phyloP scores from a whole-genome alignment of 2,113 vertebrate species.

The Cebidichthys violaceus region DNA sequence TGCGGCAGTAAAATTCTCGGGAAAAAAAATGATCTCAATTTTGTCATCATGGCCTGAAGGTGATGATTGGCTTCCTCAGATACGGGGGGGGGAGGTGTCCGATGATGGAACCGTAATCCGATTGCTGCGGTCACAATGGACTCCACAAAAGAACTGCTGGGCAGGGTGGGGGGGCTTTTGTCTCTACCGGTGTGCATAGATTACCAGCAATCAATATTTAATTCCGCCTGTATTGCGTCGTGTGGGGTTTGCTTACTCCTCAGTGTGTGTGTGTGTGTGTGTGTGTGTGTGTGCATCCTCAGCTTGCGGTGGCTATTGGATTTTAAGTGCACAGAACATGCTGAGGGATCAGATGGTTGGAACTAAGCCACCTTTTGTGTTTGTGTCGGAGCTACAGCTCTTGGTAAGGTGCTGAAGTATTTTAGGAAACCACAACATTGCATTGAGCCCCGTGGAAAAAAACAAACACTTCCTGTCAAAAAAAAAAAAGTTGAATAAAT shows the following conservation, averaged over 20 bases:
- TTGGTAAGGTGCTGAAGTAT: slow-evolving; percentile 49
- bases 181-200: slow-evolving; percentile 49
- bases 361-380: slow-evolving; percentile 3
- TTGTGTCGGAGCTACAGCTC: slow-evolving; percentile 13
- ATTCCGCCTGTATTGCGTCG: slow-evolving; percentile 53
- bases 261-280: slow-evolving; percentile 1
- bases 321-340: slow-evolving; percentile 12
- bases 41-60: slow-evolving; percentile 33
- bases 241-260: not conserved
- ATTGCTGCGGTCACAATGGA: slow-evolving; percentile 35
- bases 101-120: slow-evolving; percentile 34
- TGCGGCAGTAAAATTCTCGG: slow-evolving; percentile 49
- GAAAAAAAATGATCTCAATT: slow-evolving; percentile 50
- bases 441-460: slow-evolving; percentile 35
- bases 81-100: slow-evolving; percentile 10
- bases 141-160: slow-evolving; percentile 17
- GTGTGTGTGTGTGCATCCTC: slow-evolving; percentile 20
- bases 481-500: not conserved
- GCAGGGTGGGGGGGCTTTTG: not conserved
- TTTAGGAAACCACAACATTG: slow-evolving; percentile 27
- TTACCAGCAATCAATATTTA: slow-evolving; percentile 74
- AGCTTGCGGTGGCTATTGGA: slow-evolving; percentile 15
- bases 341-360: not conserved
- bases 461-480: slow-evolving; percentile 34
- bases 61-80: slow-evolving; percentile 59